Base-by-base conservation (phyloP, 2,888 invertebrate genomes). In the Phyllotreta cruciferae region DNA sequence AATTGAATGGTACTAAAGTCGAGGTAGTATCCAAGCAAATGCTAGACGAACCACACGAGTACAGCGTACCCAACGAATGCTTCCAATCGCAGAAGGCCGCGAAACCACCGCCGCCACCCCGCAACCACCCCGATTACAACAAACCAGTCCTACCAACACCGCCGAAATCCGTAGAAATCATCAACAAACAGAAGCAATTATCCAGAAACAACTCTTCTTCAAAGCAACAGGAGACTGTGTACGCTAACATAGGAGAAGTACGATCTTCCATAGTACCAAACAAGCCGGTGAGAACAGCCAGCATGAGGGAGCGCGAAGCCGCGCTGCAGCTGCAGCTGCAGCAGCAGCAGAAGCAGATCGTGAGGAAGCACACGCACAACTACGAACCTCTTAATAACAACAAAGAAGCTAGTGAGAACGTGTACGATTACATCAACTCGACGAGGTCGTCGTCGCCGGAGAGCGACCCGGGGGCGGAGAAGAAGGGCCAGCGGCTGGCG, bases 211-310 rank as follows among this genome's bases (percentile, higher is more conserved):
- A 66, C 41, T 71, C 72, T 0, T 66, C 65, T 13, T 69, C 71
- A 36, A 75, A 73, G 41, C 77, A 77, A 65, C 67, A 70, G 6
- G 86, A 86, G 73, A 89, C 85, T 71, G 88, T 93, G 76, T 93
- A 93, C 81, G 93, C 92, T 69, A 93, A 93, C 83, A 85, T 90
- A 80, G 90, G 93, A 79, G 93, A 93, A 84, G 90, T 92, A 71
- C 85, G 93, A 79, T 92, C 91, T 77, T 87, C 90, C 62, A 85
- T 93, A 73, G 90, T 91, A 56, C 87, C 91, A 61, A 78, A 80
- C 66, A 94, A 94, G 80, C 94, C 93, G 10, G 92, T 93, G 79
- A 84, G 94, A 68, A 92, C 92, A 11, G 92, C 93, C 47, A 93
- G 93, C 78, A 91, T 94, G 90, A 85, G 93, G 71, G 93, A 92